Evolutionary conservation across 2,113 vertebrate species (phyloP), one percentile per base, ranked within the genome.

Genomic region (Gymnocephalus cernua): DNA sequence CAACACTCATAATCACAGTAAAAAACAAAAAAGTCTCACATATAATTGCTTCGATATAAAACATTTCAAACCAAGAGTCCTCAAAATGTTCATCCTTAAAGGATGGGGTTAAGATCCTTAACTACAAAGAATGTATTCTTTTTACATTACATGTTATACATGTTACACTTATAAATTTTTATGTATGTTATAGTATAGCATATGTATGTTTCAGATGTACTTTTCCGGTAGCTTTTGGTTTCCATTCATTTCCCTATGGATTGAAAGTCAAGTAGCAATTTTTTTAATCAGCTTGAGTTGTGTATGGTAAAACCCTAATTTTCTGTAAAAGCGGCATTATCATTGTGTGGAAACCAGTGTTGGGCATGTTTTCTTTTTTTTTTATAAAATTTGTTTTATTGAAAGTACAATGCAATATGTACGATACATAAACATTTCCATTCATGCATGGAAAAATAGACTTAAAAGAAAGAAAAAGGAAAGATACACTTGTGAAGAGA

Each of bases 21-120:
- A 32, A 32, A 32, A 32, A 32, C 14, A 54, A 3, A 25, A 50
- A 21, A 4, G 0, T 18, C 16, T 35, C 2, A 16, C 14, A n/a
- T 58, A 2, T 63, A 10, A 29, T 6, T 14, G 25, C 50, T 16
- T 25, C 12, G 25, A 29, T 14, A 53, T 70, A 54, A 44, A 76
- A 83, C 51, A 78, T 79, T 72, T 44, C 4, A 32, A 32, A 70
- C 15, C n/a, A 16, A 1, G 29, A 74, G 27, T 74, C 29, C 35
- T 57, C 0, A 12, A 32, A 73, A 48, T n/a, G 15, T 50, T 25
- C 14, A 62, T 53, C 15, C 0, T 38, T 35, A 2, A 58, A 41
- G 38, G 38, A 41, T 10, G 11, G 38, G 27, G 18, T 59, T 4
- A 27, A 47, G 3, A 65, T 65, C 23, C 9, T 27, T 23, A 44